These are phyloP conservation scores for Aspidoscelis tigris DNA, from an alignment of 2,113 vertebrate genomes.

Conservation along the genomic window DNA sequence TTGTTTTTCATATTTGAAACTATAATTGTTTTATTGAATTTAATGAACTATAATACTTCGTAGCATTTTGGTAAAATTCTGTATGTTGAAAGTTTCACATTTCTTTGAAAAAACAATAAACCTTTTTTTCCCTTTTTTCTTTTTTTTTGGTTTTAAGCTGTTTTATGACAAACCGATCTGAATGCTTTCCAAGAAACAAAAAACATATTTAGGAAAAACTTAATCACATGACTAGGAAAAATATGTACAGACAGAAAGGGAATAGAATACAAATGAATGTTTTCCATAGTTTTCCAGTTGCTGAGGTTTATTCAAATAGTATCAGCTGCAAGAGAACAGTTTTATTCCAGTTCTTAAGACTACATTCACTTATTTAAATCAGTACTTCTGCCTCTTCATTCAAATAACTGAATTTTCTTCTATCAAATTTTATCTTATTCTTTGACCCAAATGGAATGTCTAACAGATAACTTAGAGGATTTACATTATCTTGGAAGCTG, in stretches of 20 bases:
- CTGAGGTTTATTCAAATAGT: neutral
- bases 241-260: neutral
- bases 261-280: neutral
- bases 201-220: neutral
- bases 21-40: neutral
- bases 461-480: neutral
- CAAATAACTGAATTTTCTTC: neutral
- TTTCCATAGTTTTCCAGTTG: neutral
- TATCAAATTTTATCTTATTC: neutral
- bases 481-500: neutral
- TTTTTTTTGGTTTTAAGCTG: neutral
- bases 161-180: neutral
- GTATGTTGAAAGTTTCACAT: neutral
- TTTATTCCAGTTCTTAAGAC: neutral
- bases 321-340: neutral
- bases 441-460: neutral
- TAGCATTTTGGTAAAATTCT: neutral
- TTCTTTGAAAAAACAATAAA: neutral
- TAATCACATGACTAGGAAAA: neutral
- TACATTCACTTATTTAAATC: neutral
- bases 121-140: no score
- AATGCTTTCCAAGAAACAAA: neutral
- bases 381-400: neutral
- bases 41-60: neutral
- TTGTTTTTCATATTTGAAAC: neutral